phyloP scores from a whole-genome alignment of 2,797 vertebrate genomes.

The Ibycter americanus region DNA sequence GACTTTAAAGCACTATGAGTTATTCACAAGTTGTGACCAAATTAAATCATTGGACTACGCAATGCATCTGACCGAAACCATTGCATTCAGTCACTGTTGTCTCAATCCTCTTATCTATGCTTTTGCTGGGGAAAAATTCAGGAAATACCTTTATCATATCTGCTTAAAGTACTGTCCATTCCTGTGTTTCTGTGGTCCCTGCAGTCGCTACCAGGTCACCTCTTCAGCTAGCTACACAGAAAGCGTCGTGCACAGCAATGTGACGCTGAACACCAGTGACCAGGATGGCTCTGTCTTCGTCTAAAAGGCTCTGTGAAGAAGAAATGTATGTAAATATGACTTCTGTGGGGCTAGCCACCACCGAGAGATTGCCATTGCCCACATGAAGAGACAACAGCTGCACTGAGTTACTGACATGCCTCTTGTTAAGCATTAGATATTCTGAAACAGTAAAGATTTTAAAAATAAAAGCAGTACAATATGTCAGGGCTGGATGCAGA shows the following conservation, averaged over 20 bases:
- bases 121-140: conserved; percentile 90
- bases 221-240: conserved; percentile 44
- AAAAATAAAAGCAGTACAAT: neutral
- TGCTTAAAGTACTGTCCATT: conserved; percentile 60
- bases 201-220: neutral
- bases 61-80: conserved; percentile 80
- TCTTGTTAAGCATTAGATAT: neutral
- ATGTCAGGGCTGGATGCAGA: neutral
- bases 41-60: conserved; percentile 69
- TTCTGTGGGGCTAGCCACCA: neutral
- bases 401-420: neutral
- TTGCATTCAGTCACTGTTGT: conserved; percentile 89
- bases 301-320: conserved; percentile 5
- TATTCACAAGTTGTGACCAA: conserved; percentile 66
- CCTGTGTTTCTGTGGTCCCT: conserved; percentile 53
- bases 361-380: neutral
- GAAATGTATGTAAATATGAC: neutral
- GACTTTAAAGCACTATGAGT: conserved; percentile 62
- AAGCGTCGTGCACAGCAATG: conserved; percentile 36
- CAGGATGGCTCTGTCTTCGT: conserved; percentile 48
- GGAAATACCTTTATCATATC: conserved; percentile 76
- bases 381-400: neutral
- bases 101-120: conserved; percentile 93
- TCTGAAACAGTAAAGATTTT: neutral
- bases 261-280: conserved; percentile 68